Percentiles rank a stretch among this genome's conserved stretches.
Conservation (phyloP, 2,797 vertebrate species). For the Hozukius guyotensis region DNA sequence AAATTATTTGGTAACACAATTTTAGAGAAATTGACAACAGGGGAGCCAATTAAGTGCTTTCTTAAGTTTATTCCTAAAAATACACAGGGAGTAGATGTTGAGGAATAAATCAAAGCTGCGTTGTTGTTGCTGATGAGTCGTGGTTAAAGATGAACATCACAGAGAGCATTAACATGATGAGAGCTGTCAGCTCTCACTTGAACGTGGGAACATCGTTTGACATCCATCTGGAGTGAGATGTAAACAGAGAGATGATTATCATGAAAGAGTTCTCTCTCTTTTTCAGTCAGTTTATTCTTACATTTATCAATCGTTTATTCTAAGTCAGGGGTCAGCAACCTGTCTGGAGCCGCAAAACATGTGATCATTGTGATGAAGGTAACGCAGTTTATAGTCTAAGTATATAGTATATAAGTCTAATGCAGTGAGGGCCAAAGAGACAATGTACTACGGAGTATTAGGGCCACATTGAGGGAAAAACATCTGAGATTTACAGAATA, state of each 20-base stretch:
- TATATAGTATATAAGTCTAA: no score
- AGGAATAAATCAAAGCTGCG: background rate
- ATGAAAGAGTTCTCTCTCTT: background rate
- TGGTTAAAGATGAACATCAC: background rate
- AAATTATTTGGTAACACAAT: constrained; percentile 10
- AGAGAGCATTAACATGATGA: background rate
- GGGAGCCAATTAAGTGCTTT: constrained; percentile 2
- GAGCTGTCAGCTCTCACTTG: background rate
- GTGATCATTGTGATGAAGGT: no score
- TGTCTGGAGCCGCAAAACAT: no score
- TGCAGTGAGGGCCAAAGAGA: no score
- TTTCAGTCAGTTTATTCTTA: background rate
- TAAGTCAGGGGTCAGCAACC: no score
- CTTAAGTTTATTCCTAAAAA: constrained; percentile 12
- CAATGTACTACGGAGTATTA: no score
- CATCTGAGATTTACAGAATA: no score
- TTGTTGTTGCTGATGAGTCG: background rate
- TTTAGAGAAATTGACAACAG: constrained; percentile 5
- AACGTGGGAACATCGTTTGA: background rate
- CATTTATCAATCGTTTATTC: background rate
- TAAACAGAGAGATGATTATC: background rate
- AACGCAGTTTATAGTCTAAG: no score
- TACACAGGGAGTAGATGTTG: background rate
- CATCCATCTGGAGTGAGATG: background rate
- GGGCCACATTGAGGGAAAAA: rapidly evolving